Conservation (phyloP, 92 coral and sea anemone species). For the Porites lobata region DNA sequence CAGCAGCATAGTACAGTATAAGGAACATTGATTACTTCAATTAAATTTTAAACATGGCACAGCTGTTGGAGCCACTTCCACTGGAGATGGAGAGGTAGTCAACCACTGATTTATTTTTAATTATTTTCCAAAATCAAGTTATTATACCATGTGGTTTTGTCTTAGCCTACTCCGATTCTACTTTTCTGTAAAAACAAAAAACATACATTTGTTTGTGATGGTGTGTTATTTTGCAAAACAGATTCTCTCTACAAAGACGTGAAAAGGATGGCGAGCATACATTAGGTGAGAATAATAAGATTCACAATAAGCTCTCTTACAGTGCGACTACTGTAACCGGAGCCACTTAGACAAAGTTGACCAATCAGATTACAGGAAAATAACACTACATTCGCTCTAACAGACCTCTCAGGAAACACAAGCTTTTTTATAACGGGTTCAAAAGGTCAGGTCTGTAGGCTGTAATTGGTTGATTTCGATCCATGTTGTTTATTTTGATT, state of each 20-base stretch:
- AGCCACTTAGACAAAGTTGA: too few species aligned
- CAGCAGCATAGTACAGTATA: background rate
- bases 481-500: too few species aligned
- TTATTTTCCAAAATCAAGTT: background rate
- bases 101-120: background rate
- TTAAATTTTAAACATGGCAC: slow-evolving; percentile 19
- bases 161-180: background rate
- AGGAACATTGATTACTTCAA: background rate
- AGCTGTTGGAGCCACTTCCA: slow-evolving; percentile 62
- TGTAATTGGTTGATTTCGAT: too few species aligned
- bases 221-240: background rate
- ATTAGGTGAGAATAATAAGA: slow-evolving; percentile 12
- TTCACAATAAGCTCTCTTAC: too few species aligned
- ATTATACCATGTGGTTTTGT: background rate
- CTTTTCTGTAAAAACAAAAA: too few species aligned
- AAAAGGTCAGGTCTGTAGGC: too few species aligned
- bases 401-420: too few species aligned
- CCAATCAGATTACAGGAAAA: too few species aligned
- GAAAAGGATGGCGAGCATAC: slow-evolving; percentile 25
- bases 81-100: slow-evolving; percentile 69
- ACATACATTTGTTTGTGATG: too few species aligned
- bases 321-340: too few species aligned
- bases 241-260: background rate
- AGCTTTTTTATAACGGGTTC: too few species aligned
- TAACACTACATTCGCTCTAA: too few species aligned